A percentile compares a stretch with the other conserved stretches of the same genome.
phyloP scores from a whole-genome alignment of 2,888 invertebrate species.

The Lomographa bimaculata region DNA sequence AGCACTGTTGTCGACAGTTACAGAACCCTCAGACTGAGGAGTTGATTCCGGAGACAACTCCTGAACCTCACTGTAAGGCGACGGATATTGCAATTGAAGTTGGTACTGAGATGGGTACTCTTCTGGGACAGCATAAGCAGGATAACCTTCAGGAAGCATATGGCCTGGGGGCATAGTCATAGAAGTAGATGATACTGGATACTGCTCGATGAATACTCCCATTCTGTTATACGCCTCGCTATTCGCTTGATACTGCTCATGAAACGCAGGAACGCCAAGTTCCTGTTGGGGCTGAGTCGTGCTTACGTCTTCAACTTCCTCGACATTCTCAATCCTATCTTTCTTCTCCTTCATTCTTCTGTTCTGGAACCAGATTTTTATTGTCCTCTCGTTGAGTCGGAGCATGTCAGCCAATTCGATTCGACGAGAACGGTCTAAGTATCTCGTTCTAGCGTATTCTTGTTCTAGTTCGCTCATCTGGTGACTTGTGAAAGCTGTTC shows the following conservation, averaged over 20 bases:
- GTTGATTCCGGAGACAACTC: constrained; percentile 29
- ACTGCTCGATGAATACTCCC: constrained; percentile 44
- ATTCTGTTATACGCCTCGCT: constrained; percentile 37
- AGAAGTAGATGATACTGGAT: constrained; percentile 38
- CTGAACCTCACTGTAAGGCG: constrained; percentile 35
- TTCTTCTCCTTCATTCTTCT: constrained; percentile 90
- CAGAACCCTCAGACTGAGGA: constrained; percentile 27
- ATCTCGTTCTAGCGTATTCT: constrained; percentile 87
- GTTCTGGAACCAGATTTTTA: constrained; percentile 94
- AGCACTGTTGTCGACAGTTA: constrained; percentile 19
- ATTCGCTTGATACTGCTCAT: constrained; percentile 41
- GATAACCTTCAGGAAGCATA: constrained; percentile 33
- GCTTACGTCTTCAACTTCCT: constrained; percentile 52
- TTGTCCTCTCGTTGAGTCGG: constrained; percentile 62
- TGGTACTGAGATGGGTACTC: constrained; percentile 38
- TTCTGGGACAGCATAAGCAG: constrained; percentile 35
- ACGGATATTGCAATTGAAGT: constrained; percentile 37
- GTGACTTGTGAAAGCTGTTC: constrained; percentile 91
- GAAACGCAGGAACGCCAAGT: constrained; percentile 36
- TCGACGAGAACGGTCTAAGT: constrained; percentile 88
- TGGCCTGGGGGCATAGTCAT: constrained; percentile 22
- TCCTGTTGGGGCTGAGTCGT: constrained; percentile 51
- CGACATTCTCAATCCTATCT: constrained; percentile 64
- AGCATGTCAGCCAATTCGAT: constrained; percentile 81
- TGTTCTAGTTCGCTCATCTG: constrained; percentile 90